Percentiles rank a stretch among this genome's conserved stretches.
These are phyloP conservation scores for Anableps anableps DNA, from an alignment of 2,797 vertebrate genomes.

Conservation along the genomic window DNA sequence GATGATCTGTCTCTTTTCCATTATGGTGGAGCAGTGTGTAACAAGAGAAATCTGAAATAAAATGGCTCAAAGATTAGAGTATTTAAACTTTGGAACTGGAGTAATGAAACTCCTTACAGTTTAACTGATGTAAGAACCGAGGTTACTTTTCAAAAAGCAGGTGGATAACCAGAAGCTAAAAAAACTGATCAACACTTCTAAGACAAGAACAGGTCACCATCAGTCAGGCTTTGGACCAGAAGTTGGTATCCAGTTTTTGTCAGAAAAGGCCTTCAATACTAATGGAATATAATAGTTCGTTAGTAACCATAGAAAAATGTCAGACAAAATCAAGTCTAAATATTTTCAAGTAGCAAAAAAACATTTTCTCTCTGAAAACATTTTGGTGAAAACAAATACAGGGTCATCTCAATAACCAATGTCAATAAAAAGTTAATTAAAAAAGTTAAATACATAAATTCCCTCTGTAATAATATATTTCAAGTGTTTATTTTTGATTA, in stretches of 20 bases:
- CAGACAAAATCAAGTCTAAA: not conserved
- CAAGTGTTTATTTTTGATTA: not conserved
- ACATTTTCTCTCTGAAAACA: too few relatives aligned
- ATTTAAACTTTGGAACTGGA: not conserved
- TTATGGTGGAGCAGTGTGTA: not conserved
- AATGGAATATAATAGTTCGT: not conserved
- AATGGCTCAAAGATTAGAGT: not conserved
- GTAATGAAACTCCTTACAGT: not conserved
- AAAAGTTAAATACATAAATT: not conserved
- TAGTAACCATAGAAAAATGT: not conserved
- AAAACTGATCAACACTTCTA: too few relatives aligned
- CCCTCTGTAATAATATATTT: not conserved
- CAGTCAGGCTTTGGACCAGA: not conserved
- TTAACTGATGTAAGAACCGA: not conserved
- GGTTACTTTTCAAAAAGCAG: not conserved
- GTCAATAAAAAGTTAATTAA: too few relatives aligned
- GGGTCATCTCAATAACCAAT: too few relatives aligned
- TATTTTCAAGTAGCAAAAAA: not conserved
- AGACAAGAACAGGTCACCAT: too few relatives aligned
- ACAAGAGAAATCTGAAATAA: not conserved
- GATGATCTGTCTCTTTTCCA: not conserved
- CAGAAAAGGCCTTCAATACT: not conserved
- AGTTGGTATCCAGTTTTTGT: not conserved
- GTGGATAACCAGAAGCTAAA: not conserved
- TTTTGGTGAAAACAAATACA: too few relatives aligned